Evolutionary conservation across 2,797 vertebrate species (phyloP).

Genomic region (Ispidina lecontei): DNA sequence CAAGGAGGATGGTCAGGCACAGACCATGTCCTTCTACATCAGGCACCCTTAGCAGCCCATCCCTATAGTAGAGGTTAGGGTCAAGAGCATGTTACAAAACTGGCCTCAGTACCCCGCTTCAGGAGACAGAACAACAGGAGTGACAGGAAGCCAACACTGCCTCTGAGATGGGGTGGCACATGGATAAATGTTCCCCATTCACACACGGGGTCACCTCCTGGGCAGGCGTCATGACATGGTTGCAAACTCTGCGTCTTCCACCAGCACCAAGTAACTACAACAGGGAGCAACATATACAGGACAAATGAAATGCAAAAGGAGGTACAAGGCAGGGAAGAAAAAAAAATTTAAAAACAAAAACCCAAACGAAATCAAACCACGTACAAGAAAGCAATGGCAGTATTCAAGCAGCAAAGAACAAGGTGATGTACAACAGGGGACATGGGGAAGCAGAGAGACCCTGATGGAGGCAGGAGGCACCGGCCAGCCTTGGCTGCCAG

Average conservation of each 20-base stretch:
- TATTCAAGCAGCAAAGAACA: neutral
- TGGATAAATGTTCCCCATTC: neutral
- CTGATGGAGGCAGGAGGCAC: neutral
- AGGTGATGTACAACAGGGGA: neutral
- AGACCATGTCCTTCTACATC: neutral
- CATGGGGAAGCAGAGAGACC: neutral
- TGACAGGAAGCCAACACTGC: neutral
- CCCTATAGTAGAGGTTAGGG: neutral
- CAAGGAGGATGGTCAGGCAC: neutral
- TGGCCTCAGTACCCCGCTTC: neutral
- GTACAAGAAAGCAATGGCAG: neutral
- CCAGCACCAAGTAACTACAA: neutral
- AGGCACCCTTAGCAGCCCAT: neutral
- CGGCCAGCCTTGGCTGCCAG: conserved; percentile 9
- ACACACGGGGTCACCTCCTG: neutral
- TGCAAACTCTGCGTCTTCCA: neutral
- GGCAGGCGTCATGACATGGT: neutral
- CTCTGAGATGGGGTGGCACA: neutral
- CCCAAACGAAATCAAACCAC: neutral
- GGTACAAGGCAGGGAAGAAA: neutral
- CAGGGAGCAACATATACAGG: neutral
- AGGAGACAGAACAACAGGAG: neutral
- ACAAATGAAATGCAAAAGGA: neutral
- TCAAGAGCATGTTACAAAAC: neutral
- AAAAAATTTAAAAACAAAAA: no score